phyloP scores from a whole-genome alignment of 2,888 invertebrate species.

The Andrena trimmerana region DNA sequence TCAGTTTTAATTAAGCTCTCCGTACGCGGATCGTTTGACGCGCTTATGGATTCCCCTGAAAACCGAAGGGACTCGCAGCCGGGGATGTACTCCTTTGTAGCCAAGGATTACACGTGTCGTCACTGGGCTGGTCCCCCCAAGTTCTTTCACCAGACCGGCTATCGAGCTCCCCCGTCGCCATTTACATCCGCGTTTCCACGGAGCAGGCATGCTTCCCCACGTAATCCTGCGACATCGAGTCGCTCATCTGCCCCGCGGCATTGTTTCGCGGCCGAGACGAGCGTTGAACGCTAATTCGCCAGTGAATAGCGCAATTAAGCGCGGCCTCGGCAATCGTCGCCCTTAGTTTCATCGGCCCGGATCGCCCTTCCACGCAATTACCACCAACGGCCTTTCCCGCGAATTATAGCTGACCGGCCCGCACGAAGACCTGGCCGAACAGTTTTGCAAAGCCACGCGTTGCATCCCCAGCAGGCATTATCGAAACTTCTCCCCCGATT shows the following conservation, averaged over 20 bases:
- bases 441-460: not conserved
- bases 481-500: not conserved
- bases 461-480: not conserved
- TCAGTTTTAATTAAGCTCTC: constrained; percentile 43
- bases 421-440: not conserved
- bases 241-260: not conserved
- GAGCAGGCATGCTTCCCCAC: not conserved
- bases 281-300: not conserved
- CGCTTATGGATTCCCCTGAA: not conserved
- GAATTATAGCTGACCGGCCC: not conserved
- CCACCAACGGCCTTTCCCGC: not conserved
- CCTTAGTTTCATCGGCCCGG: not conserved
- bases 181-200: not conserved
- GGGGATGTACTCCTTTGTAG: not conserved
- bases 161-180: not conserved
- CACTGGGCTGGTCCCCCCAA: not conserved
- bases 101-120: not conserved
- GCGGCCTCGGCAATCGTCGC: not conserved
- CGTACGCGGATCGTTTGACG: not conserved
- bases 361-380: not conserved
- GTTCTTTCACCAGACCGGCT: not conserved
- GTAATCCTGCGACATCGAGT: not conserved
- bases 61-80: not conserved
- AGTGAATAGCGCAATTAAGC: constrained; percentile 19
- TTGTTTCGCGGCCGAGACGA: no score